Base-by-base conservation (phyloP, 2,888 invertebrate genomes). In the Drosophila demipolita region DNA sequence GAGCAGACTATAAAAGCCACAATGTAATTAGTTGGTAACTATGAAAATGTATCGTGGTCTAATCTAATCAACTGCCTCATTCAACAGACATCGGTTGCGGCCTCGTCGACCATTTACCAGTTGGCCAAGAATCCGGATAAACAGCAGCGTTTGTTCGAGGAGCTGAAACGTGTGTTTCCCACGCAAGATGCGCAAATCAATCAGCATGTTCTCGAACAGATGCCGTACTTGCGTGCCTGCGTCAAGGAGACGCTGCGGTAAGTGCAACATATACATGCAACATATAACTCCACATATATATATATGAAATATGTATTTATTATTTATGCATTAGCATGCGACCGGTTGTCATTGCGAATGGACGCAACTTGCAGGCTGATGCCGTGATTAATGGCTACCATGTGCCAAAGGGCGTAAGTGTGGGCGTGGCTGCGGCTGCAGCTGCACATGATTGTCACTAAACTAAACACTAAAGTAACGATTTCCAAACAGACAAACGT, bases 301-400 rank as follows among this genome's bases (percentile, higher is more conserved):
- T n/a, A 15, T 35, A 26, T 50, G 33, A 3, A 7, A 2, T 35
- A 26, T 38, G n/a, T 35, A 23, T 45, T 4, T 26, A 15, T 38
- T 11, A 3, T 26, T 49, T 26, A 26, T 36, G 35, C 35, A 36
- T 57, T 91, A 96, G 97, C 90, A 96, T 97, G 93, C 96, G 96
- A 92, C 97, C 97, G 11, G 96, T 97, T 20, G 96, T 96, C 75
- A 95, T 96, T 88, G 97, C 97, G 45, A 96, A 97, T 84, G 96
- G 96, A 7, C 94, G 97, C 80, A 96, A 96, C 89, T 94, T 96
- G 60, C 96, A 96, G 92, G 94, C 95, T 11, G 96, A 97, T 92
- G 94, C 96, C 3, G 94, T 96, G 15, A 95, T 97, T 87, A 95
- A 95, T 68, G 97, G 97, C 73, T 97, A 96, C 90, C 94, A 95